A percentile compares a stretch with the other conserved stretches of the same genome.
Evolutionary conservation across 1,140 invertebrate genomes (phyloP).

Genomic region (Cepaea nemoralis): DNA sequence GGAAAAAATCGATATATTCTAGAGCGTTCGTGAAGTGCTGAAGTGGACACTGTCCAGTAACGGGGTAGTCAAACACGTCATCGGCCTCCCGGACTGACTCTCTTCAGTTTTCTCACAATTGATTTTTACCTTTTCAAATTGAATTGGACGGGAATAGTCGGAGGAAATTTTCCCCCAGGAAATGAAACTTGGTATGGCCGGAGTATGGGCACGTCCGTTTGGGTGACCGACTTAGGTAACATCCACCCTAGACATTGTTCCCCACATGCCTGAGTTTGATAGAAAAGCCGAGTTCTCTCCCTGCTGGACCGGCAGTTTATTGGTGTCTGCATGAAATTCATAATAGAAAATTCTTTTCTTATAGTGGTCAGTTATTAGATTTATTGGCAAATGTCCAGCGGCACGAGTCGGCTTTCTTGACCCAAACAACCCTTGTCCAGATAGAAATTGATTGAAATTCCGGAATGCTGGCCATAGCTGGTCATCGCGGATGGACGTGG

Average conservation of each 20-base stretch:
- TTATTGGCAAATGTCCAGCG: constrained; percentile 41
- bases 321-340: constrained; percentile 41
- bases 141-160: constrained; percentile 20
- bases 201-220: constrained; percentile 14
- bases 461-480: constrained; percentile 1
- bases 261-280: constrained; percentile 19
- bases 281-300: neutral
- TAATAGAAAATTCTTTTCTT: constrained; percentile 40
- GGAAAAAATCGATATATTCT: constrained; percentile 19
- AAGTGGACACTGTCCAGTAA: constrained; percentile 23
- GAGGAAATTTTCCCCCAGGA: constrained; percentile 25
- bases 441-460: constrained; percentile 44
- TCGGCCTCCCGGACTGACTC: neutral
- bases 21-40: constrained; percentile 1
- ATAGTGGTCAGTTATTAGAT: constrained; percentile 42
- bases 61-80: neutral
- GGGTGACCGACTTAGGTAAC: constrained; percentile 3
- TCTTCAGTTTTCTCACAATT: neutral
- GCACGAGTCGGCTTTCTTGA: constrained; percentile 30
- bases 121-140: constrained; percentile 27
- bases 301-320: neutral
- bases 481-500: constrained; percentile 20
- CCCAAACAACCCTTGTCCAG: constrained; percentile 38
- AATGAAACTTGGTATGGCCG: constrained; percentile 13
- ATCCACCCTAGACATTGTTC: constrained; percentile 25